Evolutionary conservation across 2,113 vertebrate species (phyloP).

Genomic region (Motacilla alba): DNA sequence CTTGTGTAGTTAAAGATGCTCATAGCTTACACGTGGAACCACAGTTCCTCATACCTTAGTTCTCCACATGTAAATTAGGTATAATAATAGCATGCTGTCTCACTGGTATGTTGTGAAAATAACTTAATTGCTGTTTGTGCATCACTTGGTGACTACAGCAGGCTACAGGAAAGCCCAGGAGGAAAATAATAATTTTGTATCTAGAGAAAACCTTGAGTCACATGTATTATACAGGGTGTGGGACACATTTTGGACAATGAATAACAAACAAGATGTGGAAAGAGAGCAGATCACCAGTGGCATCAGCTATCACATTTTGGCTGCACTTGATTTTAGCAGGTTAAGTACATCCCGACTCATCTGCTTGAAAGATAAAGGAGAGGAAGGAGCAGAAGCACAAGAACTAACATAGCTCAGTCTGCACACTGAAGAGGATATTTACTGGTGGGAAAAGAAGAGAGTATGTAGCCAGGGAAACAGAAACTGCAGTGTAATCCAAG

Average conservation of each 20-base stretch:
- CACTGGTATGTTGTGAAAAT: slow-evolving; percentile 42
- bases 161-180: slow-evolving; percentile 30
- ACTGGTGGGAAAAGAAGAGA: neutral
- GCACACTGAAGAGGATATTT: neutral
- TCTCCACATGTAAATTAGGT: slow-evolving; percentile 3
- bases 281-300: neutral
- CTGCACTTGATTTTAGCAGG: neutral
- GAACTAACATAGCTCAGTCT: neutral
- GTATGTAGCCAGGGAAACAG: neutral
- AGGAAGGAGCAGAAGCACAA: neutral
- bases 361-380: neutral
- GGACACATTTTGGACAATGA: neutral
- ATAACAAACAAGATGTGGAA: slow-evolving; percentile 27
- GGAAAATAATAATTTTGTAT: slow-evolving; percentile 54
- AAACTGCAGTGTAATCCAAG: neutral
- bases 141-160: neutral
- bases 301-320: neutral
- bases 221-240: slow-evolving; percentile 8
- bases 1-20: neutral
- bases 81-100: slow-evolving; percentile 37
- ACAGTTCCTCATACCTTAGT: slow-evolving; percentile 39
- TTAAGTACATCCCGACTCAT: neutral
- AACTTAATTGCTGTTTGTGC: slow-evolving; percentile 61
- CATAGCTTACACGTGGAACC: neutral
- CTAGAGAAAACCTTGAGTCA: slow-evolving; percentile 35